Evolutionary conservation across 2,797 vertebrate species (phyloP).

Genomic region (Myiothlypis chrysogaster): DNA sequence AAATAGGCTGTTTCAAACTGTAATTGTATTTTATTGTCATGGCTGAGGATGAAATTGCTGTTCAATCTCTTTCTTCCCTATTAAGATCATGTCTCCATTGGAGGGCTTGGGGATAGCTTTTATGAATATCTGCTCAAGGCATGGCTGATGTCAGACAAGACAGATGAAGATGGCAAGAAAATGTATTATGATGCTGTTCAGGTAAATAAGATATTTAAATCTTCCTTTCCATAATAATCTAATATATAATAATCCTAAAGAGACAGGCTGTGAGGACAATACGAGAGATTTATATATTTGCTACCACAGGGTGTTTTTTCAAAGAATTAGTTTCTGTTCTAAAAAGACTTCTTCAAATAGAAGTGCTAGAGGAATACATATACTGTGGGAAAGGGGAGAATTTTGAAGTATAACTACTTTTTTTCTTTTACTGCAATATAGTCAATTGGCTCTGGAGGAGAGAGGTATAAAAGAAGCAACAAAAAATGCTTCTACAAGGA

Average conservation of each 20-base stretch:
- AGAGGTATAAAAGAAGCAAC: not conserved
- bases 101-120: constrained; percentile 98
- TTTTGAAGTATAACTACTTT: not conserved
- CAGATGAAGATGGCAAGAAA: constrained; percentile 91
- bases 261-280: not conserved
- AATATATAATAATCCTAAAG: constrained; percentile 25
- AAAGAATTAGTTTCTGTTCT: not conserved
- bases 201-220: constrained; percentile 79
- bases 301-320: not conserved
- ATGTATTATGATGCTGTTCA: constrained; percentile 96
- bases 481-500: not conserved
- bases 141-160: constrained; percentile 97
- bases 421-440: not conserved
- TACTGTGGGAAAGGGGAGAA: not conserved
- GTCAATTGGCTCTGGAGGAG: not conserved
- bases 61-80: constrained; percentile 47
- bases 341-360: not conserved
- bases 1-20: not conserved
- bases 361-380: not conserved
- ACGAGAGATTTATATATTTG: constrained; percentile 7
- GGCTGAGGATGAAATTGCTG: constrained; percentile 40
- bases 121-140: constrained; percentile 98
- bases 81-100: constrained; percentile 96
- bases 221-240: constrained; percentile 32
- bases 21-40: constrained; percentile 37